phyloP scores from a whole-genome alignment of 2,888 invertebrate species.

The Rotaria sp. region DNA sequence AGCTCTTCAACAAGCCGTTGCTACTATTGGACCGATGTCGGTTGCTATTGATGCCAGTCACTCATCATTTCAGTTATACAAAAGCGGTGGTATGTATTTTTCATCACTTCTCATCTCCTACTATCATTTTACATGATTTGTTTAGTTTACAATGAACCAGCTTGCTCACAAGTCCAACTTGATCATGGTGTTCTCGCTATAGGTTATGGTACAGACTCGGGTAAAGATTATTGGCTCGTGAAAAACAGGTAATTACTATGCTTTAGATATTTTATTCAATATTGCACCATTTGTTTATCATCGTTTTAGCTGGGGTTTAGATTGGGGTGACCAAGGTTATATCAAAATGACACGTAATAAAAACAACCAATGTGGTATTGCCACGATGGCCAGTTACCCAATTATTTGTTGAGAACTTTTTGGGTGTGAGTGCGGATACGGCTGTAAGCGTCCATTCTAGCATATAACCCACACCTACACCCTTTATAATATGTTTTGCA shows the following conservation, averaged over 20 bases:
- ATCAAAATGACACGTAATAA: conserved; percentile 9
- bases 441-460: no score
- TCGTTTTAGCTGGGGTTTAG: not conserved
- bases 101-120: not conserved
- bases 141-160: conserved; percentile 68
- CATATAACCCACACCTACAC: no score
- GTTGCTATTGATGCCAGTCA: conserved; percentile 42
- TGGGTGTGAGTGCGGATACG: no score
- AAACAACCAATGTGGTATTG: conserved; percentile 1
- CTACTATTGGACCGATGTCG: conserved; percentile 41
- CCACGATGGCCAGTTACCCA: conserved; percentile 10
- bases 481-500: conserved; percentile 73
- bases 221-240: conserved; percentile 75
- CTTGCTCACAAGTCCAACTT: conserved; percentile 69
- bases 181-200: conserved; percentile 80
- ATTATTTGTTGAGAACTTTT: not conserved
- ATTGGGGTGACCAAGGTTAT: not conserved
- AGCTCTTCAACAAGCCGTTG: conserved; percentile 42
- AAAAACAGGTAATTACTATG: conserved; percentile 65
- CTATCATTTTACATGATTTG: not conserved
- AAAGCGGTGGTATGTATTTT: conserved; percentile 41
- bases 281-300: not conserved
- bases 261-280: not conserved
- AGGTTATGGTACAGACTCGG: conserved; percentile 68
- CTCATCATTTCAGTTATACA: conserved; percentile 41